These are phyloP conservation scores for Ophiothrix spiculata DNA, from an alignment of 35 echinoderm and acorn worm genomes.

Conservation along the genomic window DNA sequence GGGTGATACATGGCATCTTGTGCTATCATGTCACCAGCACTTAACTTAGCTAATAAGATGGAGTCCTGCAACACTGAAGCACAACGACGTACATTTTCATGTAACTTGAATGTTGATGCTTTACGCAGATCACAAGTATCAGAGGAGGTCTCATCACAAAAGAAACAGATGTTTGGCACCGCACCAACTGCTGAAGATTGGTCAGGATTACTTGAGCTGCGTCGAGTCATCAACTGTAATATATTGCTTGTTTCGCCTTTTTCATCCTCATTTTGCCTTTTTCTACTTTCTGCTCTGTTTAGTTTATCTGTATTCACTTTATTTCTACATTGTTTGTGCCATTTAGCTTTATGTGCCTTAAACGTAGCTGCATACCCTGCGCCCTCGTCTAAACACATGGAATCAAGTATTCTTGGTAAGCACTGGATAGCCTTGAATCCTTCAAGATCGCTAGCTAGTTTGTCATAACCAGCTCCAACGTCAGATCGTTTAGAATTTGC, in stretches of 20 bases:
- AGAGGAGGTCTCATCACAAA: background rate
- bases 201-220: background rate
- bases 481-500: background rate
- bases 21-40: slow-evolving; percentile 37
- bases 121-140: background rate
- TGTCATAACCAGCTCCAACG: slow-evolving; percentile 16
- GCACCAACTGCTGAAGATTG: background rate
- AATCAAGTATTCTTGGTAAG: background rate
- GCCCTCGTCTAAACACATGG: slow-evolving; percentile 36
- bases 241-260: background rate
- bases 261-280: background rate
- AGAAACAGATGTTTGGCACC: background rate
- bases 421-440: background rate
- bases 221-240: background rate
- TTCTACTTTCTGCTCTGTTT: slow-evolving; percentile 40
- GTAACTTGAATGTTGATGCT: background rate
- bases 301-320: slow-evolving; percentile 21
- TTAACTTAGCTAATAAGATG: background rate
- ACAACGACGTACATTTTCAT: background rate
- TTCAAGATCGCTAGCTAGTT: background rate
- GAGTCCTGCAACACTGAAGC: background rate
- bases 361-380: slow-evolving; percentile 46
- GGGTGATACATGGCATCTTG: slow-evolving; percentile 30
- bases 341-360: slow-evolving; percentile 26
- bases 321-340: slow-evolving; percentile 38